phyloP scores from a whole-genome alignment of 1,140 invertebrate species.

The Chlorops oryzae region DNA sequence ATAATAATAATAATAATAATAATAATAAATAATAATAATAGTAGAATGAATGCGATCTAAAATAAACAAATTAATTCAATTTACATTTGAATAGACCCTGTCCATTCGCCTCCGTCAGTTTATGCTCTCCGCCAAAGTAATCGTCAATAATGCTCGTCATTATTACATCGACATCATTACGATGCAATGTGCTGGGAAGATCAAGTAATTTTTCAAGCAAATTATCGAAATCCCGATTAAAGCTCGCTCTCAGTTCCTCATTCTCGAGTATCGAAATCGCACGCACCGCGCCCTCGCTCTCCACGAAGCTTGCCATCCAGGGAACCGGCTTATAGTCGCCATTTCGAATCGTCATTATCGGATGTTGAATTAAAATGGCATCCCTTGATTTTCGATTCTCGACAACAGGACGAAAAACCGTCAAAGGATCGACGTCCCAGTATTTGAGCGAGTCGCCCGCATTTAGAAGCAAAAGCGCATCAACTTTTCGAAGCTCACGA shows the following conservation, averaged over 20 bases:
- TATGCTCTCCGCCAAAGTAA: conserved; percentile 31
- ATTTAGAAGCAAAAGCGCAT: conserved; percentile 32
- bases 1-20: background rate
- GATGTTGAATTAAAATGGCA: conserved; percentile 46
- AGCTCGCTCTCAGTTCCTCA: conserved; percentile 26
- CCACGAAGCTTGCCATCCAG: conserved; percentile 46
- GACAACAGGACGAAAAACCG: conserved; percentile 48
- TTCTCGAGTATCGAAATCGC: conserved; percentile 43
- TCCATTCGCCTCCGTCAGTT: conserved; percentile 36
- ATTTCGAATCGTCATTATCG: conserved; percentile 31
- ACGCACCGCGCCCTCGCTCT: conserved; percentile 48
- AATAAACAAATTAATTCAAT: too few relatives aligned
- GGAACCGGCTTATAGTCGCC: conserved; percentile 43
- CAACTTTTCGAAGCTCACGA: conserved; percentile 41
- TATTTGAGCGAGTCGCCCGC: conserved; percentile 39
- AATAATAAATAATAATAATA: too few relatives aligned
- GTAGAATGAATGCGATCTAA: background rate
- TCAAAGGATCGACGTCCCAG: conserved; percentile 49
- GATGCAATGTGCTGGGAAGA: conserved; percentile 20
- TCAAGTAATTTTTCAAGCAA: conserved; percentile 33
- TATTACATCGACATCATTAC: conserved; percentile 9
- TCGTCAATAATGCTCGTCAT: conserved; percentile 22
- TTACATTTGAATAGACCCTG: too few relatives aligned
- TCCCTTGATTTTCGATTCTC: conserved; percentile 24
- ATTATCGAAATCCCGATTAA: conserved; percentile 36